Percentiles rank a stretch among this genome's conserved stretches.
Conservation (phyloP, 2,888 invertebrate genomes). For the Torymus texanus region DNA sequence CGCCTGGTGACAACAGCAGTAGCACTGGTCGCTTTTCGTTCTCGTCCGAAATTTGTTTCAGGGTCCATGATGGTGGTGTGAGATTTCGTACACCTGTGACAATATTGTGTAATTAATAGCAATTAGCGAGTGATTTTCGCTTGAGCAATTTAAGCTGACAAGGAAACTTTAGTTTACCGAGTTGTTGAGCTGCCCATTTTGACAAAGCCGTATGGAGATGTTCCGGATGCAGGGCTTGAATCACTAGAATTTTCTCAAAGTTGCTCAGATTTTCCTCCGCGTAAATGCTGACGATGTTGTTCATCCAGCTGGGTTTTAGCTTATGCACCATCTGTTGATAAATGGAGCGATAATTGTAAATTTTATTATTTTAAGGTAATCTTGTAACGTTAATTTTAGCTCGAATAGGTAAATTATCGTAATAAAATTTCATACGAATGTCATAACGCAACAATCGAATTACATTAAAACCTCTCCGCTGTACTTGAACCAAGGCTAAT, state of each 20-base stretch:
- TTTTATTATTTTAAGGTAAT: not conserved
- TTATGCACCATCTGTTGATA: constrained; percentile 78
- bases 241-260: constrained; percentile 88
- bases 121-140: too few relatives aligned
- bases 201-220: constrained; percentile 86
- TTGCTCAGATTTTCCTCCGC: constrained; percentile 78
- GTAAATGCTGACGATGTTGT: constrained; percentile 66
- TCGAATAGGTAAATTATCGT: not conserved
- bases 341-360: constrained; percentile 70
- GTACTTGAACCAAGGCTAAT: too few relatives aligned
- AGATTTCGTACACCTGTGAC: constrained; percentile 74
- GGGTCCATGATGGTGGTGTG: constrained; percentile 78
- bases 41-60: constrained; percentile 79
- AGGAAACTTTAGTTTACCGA: constrained; percentile 76
- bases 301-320: constrained; percentile 67
- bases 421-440: too few relatives aligned
- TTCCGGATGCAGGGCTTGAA: constrained; percentile 90
- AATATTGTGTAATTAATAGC: too few relatives aligned
- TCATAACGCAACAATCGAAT: too few relatives aligned
- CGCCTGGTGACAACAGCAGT: constrained; percentile 90
- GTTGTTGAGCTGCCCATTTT: constrained; percentile 81
- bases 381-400: not conserved
- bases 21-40: constrained; percentile 84
- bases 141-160: too few relatives aligned
- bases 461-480: too few relatives aligned